These are phyloP conservation scores for Trematomus loennbergii DNA, from an alignment of 2,113 vertebrate genomes.

Conservation along the genomic window DNA sequence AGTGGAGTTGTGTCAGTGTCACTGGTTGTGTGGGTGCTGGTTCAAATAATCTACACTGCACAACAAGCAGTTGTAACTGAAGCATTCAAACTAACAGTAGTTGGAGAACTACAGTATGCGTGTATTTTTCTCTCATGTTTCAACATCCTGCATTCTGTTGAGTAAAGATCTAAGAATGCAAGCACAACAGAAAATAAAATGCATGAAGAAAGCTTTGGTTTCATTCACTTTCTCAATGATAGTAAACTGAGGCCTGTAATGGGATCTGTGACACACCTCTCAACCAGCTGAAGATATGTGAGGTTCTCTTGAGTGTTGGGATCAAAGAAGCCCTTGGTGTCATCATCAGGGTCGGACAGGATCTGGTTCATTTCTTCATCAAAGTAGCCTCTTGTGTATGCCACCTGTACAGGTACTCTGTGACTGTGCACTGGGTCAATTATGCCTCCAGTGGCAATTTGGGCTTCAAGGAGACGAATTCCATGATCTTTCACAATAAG, in stretches of 20 bases:
- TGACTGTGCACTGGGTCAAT: conserved; percentile 81
- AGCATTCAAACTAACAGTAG: not conserved
- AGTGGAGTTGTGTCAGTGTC: no score
- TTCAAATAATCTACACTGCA: not conserved
- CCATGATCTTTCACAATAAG: no score
- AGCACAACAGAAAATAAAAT: no score
- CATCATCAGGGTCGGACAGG: conserved; percentile 68
- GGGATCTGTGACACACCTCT: conserved; percentile 80
- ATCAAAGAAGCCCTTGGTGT: conserved; percentile 79
- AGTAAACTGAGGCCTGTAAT: conserved; percentile 64
- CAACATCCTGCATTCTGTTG: no score
- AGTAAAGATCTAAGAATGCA: no score
- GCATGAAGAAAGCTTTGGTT: not conserved
- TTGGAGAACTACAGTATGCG: not conserved
- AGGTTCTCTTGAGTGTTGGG: conserved; percentile 86
- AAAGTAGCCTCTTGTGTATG: conserved; percentile 87
- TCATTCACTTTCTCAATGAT: conserved; percentile 33
- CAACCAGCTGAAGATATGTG: conserved; percentile 85
- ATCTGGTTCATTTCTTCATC: conserved; percentile 85
- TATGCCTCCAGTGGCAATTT: conserved; percentile 88
- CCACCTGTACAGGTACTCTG: conserved; percentile 83
- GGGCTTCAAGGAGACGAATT: no score
- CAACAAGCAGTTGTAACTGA: not conserved
- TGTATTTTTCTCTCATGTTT: not conserved
- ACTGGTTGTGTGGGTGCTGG: not conserved